Base-by-base conservation (phyloP, 2,888 invertebrate species). In the Microplitis manilae region DNA sequence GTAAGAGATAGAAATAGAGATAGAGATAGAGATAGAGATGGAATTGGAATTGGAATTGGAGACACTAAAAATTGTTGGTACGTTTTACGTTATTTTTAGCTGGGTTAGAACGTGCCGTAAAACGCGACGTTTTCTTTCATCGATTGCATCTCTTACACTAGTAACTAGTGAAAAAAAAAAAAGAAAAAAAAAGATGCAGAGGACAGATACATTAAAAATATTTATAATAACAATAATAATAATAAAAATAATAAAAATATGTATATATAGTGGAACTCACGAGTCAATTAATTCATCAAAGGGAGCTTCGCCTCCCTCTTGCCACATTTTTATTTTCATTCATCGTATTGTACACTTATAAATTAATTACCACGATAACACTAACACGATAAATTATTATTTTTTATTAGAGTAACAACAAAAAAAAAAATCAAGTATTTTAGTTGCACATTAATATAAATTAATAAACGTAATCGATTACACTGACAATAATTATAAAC, bases 251-350 rank as follows among this genome's bases (percentile, higher is more conserved):
- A 77, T 62, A 60, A 61, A 41, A 60, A 72, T 30, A 62, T 70
- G 62, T 38, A 40, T 17, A 13, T 38, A 20, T n/a, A 65, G 15
- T 17, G 5, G 76, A 60, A 88, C 88, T 88, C 82, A 88, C 88
- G 83, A 81, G 82, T 86, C 86, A 78, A 81, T 80, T 80, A 82
- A 83, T 83, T 83, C 84, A 82, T 86, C 87, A 82, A 84, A 88
- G 74, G 84, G 85, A 83, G 85, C 83, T 86, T 88, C 88, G 85
- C 86, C 87, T 84, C 84, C 86, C 83, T 87, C 87, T 83, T 87
- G 86, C 87, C 88, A 86, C 89, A 89, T 89, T 86, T 84, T 85
- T 50, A 50, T 50, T 82, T 77, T 83, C 80, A 84, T 80, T 83
- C 84, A 84, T 84, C 79, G 82, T 83, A 82, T 69, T 76, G 50